phyloP scores from a whole-genome alignment of 2,888 invertebrate species.

The Chymomyza caudatula region DNA sequence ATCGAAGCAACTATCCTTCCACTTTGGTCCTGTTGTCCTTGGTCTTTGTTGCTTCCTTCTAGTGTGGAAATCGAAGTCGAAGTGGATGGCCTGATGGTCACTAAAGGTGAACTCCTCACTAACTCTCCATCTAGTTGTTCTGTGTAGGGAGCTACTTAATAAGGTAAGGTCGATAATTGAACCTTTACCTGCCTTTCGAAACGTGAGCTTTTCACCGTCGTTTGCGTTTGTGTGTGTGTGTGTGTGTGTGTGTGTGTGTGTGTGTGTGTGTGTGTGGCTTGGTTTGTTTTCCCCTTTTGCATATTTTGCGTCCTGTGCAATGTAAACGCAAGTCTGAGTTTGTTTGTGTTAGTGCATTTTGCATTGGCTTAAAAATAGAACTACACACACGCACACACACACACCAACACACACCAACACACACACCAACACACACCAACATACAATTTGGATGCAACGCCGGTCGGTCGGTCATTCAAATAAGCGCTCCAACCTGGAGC shows the following conservation, averaged over 20 bases:
- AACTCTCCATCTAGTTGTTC: too few relatives aligned
- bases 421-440: neutral
- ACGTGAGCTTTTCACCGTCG: too few relatives aligned
- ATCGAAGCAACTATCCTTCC: too few relatives aligned
- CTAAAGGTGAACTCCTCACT: too few relatives aligned
- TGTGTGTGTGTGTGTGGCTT: neutral
- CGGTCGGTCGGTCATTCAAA: neutral
- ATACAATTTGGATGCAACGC: neutral
- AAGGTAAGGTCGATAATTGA: too few relatives aligned
- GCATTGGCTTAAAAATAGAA: neutral
- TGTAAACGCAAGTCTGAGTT: neutral
- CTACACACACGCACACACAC: neutral
- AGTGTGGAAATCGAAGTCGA: too few relatives aligned
- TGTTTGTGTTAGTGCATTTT: neutral
- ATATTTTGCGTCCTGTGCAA: slow-evolving; percentile 8
- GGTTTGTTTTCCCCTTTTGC: slow-evolving; percentile 3
- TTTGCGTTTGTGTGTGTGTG: slow-evolving; percentile 26
- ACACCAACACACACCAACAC: too few relatives aligned
- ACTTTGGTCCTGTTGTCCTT: too few relatives aligned
- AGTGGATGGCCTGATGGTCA: too few relatives aligned
- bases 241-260: neutral
- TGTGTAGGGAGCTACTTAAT: too few relatives aligned
- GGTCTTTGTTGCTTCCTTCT: too few relatives aligned
- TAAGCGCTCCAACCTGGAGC: neutral
- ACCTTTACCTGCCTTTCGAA: too few relatives aligned